Percentiles rank a stretch among this genome's conserved stretches.
These are phyloP conservation scores for Geotrypetes seraphini DNA, from an alignment of 2,797 vertebrate genomes.

Conservation along the genomic window DNA sequence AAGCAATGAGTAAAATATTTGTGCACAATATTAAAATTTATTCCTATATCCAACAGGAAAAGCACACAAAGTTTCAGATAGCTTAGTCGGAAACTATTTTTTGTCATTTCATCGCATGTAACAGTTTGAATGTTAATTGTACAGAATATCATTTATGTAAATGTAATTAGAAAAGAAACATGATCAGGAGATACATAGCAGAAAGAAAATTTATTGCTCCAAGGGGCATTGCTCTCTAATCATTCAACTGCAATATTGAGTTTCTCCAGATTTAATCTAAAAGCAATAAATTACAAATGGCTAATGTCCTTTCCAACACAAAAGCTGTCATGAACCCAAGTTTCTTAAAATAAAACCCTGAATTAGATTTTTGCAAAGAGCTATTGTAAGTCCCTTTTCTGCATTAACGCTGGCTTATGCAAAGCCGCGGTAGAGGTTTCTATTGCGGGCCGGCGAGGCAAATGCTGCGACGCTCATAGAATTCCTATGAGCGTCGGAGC, in stretches of 20 bases:
- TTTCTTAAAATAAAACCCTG: constrained; percentile 30
- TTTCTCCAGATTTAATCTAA: constrained; percentile 95
- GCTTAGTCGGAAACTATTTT: constrained; percentile 63
- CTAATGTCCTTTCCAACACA: constrained; percentile 67
- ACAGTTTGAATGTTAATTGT: constrained; percentile 78
- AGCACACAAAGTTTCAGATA: constrained; percentile 34
- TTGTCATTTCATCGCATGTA: constrained; percentile 62
- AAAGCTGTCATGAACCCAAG: constrained; percentile 61
- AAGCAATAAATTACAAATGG: constrained; percentile 88
- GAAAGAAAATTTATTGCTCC: constrained; percentile 90
- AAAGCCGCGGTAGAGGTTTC: no score
- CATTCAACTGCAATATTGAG: constrained; percentile 97
- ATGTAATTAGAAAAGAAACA: constrained; percentile 96
- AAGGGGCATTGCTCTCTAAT: constrained; percentile 87
- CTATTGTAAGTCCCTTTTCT: no score
- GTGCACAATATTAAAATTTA: no score
- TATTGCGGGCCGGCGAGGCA: no score
- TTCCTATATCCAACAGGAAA: no score
- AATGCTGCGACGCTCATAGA: no score
- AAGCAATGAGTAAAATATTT: no score
- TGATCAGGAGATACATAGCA: constrained; percentile 74
- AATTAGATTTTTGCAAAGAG: no score
- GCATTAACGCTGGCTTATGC: no score
- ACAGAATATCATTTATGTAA: constrained; percentile 96
- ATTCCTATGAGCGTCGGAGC: no score